Evolutionary conservation across 1,140 invertebrate genomes (phyloP), one percentile per base, ranked within the genome.

Genomic region (Parasteatoda tepidariorum): DNA sequence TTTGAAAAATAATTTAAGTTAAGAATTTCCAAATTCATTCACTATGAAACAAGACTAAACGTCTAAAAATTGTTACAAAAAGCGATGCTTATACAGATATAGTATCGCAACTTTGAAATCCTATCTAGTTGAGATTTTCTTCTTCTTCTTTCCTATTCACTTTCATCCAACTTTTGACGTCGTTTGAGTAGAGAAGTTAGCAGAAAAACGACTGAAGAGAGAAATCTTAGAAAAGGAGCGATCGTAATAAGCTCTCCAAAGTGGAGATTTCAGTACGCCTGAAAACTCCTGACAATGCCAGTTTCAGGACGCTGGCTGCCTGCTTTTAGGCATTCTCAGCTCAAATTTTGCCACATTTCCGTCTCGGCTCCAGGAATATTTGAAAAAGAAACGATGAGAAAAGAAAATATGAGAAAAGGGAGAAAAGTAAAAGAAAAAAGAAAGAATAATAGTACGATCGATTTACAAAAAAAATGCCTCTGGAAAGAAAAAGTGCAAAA

Each of bases 311-410:
- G 55, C 34, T 75, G 55, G 33, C 73, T 62, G 57, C 73, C 30
- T 71, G 15, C 57, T 59, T 59, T n/a, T 22, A n/a, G 57, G 57
- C 15, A 18, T 15, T 24, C 31, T 33, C 71, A 31, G 62, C 74
- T 78, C 38, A 78, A 78, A 78, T 78, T 78, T 78, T 66, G 74
- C 59, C 74, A 78, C 74, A 78, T 78, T 66, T 78, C 74, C 38
- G 55, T 62, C 57, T 62, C 55, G 73, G 28, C 55, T 33, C 26
- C 15, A 78, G 33, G 74, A 66, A 78, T 66, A 66, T 66, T 66
- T 78, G n/a, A 24, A 78, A 78, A 78, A 24, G 61, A 61, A 66
- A 33, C 28, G 41, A 57, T 13, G 4, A 1, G 57, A 59, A 59
- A 59, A 59, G n/a, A 26, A 22, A 26, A 59, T n/a, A 26, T 59